These are phyloP conservation scores for Catocala sponsa DNA, from an alignment of 2,888 invertebrate genomes.

Conservation along the genomic window DNA sequence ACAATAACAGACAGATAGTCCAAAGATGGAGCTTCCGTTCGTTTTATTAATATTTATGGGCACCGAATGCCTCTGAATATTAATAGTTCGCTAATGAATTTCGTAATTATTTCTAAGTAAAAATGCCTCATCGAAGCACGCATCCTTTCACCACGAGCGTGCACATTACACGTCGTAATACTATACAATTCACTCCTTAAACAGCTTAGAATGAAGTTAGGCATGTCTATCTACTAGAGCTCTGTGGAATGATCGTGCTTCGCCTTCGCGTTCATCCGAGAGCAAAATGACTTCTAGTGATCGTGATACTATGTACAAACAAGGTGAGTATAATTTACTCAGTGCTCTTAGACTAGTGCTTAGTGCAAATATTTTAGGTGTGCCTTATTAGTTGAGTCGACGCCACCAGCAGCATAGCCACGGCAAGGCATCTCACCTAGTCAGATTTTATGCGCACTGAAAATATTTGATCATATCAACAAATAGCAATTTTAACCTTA, in stretches of 20 bases:
- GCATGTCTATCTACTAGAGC: slow-evolving; percentile 41
- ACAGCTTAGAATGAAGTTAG: slow-evolving; percentile 57
- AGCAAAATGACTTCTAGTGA: slow-evolving; percentile 53
- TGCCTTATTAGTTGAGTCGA: slow-evolving; percentile 39
- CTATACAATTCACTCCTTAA: slow-evolving; percentile 32
- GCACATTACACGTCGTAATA: slow-evolving; percentile 27
- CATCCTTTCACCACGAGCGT: slow-evolving; percentile 56
- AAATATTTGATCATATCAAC: slow-evolving; percentile 13
- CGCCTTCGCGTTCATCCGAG: slow-evolving; percentile 48
- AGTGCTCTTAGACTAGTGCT: slow-evolving; percentile 31
- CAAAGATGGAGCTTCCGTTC: slow-evolving; percentile 58
- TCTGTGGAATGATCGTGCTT: slow-evolving; percentile 49
- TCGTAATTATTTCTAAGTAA: slow-evolving; percentile 54
- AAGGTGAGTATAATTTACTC: slow-evolving; percentile 50
- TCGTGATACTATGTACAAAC: slow-evolving; percentile 58
- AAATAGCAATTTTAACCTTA: slow-evolving; percentile 2
- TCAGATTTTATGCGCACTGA: slow-evolving; percentile 19
- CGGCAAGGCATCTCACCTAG: slow-evolving; percentile 21
- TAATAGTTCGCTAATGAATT: slow-evolving; percentile 52
- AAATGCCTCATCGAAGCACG: slow-evolving; percentile 45
- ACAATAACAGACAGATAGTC: slow-evolving; percentile 44
- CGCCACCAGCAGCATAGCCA: slow-evolving; percentile 28
- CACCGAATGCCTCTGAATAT: slow-evolving; percentile 53
- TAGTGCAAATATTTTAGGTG: slow-evolving; percentile 56
- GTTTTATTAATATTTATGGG: slow-evolving; percentile 53